phyloP scores from a whole-genome alignment of 37 sponge, comb jelly and placozoan species.

The Theonella swinhoei region DNA sequence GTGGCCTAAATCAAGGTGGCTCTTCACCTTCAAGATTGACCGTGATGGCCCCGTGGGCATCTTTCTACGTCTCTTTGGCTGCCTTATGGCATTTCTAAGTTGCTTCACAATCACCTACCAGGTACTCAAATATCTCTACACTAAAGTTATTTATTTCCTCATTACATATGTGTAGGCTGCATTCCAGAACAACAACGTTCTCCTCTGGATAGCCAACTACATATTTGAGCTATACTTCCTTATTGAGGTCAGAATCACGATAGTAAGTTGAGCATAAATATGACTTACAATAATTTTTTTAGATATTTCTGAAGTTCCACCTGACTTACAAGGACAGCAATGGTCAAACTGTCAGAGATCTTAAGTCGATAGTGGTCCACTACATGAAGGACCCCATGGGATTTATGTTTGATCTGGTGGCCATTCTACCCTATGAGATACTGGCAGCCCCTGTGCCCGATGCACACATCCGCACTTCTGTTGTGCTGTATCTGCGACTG shows the following conservation, averaged over 20 bases:
- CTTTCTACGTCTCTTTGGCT: constrained; percentile 33
- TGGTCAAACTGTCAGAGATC: constrained; percentile 30
- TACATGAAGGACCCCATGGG: constrained; percentile 58
- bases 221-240: constrained; percentile 72
- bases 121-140: constrained; percentile 11
- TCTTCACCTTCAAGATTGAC: constrained; percentile 44
- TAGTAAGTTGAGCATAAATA: not conserved
- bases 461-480: not conserved
- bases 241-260: constrained; percentile 41
- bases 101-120: constrained; percentile 71
- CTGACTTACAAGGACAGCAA: constrained; percentile 55
- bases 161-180: constrained; percentile 30
- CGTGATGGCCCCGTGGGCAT: constrained; percentile 14
- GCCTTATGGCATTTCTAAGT: constrained; percentile 59
- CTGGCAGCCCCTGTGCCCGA: constrained; percentile 40
- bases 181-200: constrained; percentile 45
- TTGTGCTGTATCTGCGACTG: constrained; percentile 59
- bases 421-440: constrained; percentile 66
- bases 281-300: not conserved
- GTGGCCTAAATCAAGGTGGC: constrained; percentile 22
- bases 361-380: constrained; percentile 56
- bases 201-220: constrained; percentile 59
- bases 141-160: not conserved
- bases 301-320: constrained; percentile 77
- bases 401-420: constrained; percentile 52